Conservation (phyloP, 1,140 invertebrate genomes). For the Oncopeltus fasciatus region DNA sequence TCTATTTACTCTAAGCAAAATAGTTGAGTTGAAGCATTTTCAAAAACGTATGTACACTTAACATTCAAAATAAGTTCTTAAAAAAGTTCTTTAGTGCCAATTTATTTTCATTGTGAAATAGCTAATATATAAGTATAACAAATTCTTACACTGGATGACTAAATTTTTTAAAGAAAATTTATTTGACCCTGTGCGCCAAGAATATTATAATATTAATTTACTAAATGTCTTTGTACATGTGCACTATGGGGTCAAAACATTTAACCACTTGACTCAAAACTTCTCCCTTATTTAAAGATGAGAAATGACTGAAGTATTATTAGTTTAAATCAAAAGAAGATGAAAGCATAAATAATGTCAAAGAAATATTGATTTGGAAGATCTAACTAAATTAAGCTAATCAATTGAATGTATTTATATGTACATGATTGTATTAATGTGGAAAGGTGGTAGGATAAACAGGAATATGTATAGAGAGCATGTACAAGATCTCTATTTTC, state of each 20-base stretch:
- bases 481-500: no score
- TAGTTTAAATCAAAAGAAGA: no score
- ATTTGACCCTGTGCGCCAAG: slow-evolving; percentile 2
- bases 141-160: slow-evolving; percentile 6
- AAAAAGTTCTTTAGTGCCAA: slow-evolving; percentile 3
- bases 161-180: neutral
- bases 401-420: no score
- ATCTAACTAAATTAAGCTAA: no score
- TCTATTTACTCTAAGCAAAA: slow-evolving; percentile 5
- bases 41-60: slow-evolving; percentile 1
- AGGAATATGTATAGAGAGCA: no score
- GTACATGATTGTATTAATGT: no score
- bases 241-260: slow-evolving; percentile 4
- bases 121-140: slow-evolving; percentile 8
- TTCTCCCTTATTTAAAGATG: no score
- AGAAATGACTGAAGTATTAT: no score
- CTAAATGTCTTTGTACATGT: neutral
- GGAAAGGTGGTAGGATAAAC: no score
- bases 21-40: neutral
- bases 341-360: no score
- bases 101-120: neutral
- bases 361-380: no score
- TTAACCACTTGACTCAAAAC: no score
- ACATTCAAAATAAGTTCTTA: neutral
- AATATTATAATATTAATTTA: neutral